Base-by-base conservation (phyloP, 35 echinoderm and acorn worm species). In the Eucidaris tribuloides region DNA sequence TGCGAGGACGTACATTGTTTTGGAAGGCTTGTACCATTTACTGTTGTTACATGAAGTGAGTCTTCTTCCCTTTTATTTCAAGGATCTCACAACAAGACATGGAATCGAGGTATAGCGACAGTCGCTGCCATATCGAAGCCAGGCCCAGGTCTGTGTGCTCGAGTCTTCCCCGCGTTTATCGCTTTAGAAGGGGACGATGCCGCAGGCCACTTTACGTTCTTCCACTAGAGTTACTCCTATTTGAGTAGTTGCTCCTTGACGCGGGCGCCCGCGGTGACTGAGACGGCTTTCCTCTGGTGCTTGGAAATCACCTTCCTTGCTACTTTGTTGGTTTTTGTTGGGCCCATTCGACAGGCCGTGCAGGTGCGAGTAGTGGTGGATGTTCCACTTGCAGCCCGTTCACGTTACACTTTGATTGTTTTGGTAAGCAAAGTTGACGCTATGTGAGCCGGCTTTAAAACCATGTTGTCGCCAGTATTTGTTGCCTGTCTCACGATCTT, bases 41-140 rank as follows among this genome's bases (percentile, higher is more conserved):
- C 44, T 0, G 89, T 91, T 33, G 74, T 76, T 23, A 85, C 37
- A 37, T 54, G 57, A 85, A 91, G 3, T 62, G 71, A 30, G 24
- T 85, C 36, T 79, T 30, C 20, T 45, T 7, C 31, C 84, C 84
- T 29, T 39, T 30, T 45, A 92, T 14, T 18, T 66, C 37, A 30
- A 87, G 65, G 32, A 76, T 23, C 28, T 82, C n/a, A n/a, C 46
- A 34, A 81, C 62, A 5, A 92, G 63, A 4, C 46, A 31, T 54
- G 15, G 50, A 27, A 72, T 41, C 59, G 80, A 90, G 0, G n/a
- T n/a, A n/a, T n/a, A 90, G 50, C 30, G 62, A 82, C 25, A 76
- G 32, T 92, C 84, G 31, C 72, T 86, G 37, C 84, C 84, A 39
- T 66, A 34, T 42, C 82, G 83, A 41, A 92, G 76, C 13, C 87